Conservation (phyloP, 2,888 invertebrate species). For the Ditylenchus weischeri region DNA sequence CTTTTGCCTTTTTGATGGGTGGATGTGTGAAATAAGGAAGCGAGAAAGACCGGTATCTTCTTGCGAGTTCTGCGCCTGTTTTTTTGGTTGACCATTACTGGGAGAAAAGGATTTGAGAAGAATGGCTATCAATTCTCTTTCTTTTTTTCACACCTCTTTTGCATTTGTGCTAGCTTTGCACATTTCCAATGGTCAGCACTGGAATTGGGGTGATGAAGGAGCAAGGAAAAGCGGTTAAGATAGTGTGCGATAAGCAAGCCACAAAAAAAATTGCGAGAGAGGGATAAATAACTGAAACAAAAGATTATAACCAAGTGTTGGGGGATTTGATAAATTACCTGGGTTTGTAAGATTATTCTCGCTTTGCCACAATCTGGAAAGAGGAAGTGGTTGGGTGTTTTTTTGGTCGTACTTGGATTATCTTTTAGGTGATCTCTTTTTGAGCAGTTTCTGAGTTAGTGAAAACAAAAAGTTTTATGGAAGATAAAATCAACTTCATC, state of each 20-base stretch:
- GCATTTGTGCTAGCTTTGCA: background rate
- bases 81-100: conserved; percentile 3
- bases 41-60: conserved; percentile 5
- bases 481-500: too few relatives aligned
- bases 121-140: conserved; percentile 4
- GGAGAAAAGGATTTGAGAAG: background rate
- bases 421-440: too few relatives aligned
- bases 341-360: too few relatives aligned
- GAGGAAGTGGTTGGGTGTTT: too few relatives aligned
- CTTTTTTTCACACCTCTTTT: conserved; percentile 9
- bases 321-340: background rate
- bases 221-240: background rate
- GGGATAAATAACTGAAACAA: background rate
- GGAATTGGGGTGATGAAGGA: conserved; percentile 8
- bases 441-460: too few relatives aligned
- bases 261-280: background rate
- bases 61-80: background rate
- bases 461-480: too few relatives aligned
- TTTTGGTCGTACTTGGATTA: too few relatives aligned
- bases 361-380: too few relatives aligned
- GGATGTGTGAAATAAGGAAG: conserved; percentile 3
- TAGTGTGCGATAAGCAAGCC: conserved; percentile 1
- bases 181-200: background rate
- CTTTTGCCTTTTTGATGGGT: background rate
- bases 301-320: conserved; percentile 3